Evolutionary conservation across 2,888 invertebrate species (phyloP).

Genomic region (Chrysina gloriosa): DNA sequence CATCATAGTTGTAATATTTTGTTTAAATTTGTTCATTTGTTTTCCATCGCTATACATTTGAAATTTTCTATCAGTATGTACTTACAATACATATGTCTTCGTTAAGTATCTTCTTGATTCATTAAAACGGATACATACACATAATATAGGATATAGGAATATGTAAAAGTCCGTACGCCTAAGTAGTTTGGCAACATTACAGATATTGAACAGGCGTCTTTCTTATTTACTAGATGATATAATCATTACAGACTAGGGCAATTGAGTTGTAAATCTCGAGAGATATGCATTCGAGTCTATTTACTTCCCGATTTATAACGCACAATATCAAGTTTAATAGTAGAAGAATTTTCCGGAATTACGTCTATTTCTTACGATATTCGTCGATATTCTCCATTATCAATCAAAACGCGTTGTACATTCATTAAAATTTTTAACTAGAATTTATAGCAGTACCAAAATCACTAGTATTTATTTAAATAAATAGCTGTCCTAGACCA

Average conservation of each 20-base stretch:
- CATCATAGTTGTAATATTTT: too few species aligned
- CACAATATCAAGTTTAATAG: background rate
- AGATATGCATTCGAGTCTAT: background rate
- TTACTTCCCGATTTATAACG: background rate
- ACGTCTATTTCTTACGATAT: too few species aligned
- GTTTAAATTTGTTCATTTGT: too few species aligned
- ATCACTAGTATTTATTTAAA: too few species aligned
- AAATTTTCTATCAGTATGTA: too few species aligned
- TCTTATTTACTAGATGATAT: constrained; percentile 10
- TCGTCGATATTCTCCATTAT: too few species aligned
- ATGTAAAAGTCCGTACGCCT: constrained; percentile 48
- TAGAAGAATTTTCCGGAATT: background rate
- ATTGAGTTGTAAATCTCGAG: constrained; percentile 39
- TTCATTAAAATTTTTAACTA: too few species aligned
- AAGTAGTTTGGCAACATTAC: constrained; percentile 47
- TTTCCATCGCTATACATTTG: too few species aligned
- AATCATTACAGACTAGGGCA: constrained; percentile 40
- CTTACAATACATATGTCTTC: background rate
- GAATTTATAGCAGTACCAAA: too few species aligned
- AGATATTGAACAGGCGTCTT: constrained; percentile 44
- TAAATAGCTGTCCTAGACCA: too few species aligned
- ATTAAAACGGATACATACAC: background rate
- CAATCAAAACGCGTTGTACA: too few species aligned
- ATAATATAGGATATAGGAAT: constrained; percentile 2
- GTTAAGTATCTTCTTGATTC: too few species aligned